These are phyloP conservation scores for Acrobasis repandana DNA, from an alignment of 2,888 invertebrate species.

Conservation along the genomic window DNA sequence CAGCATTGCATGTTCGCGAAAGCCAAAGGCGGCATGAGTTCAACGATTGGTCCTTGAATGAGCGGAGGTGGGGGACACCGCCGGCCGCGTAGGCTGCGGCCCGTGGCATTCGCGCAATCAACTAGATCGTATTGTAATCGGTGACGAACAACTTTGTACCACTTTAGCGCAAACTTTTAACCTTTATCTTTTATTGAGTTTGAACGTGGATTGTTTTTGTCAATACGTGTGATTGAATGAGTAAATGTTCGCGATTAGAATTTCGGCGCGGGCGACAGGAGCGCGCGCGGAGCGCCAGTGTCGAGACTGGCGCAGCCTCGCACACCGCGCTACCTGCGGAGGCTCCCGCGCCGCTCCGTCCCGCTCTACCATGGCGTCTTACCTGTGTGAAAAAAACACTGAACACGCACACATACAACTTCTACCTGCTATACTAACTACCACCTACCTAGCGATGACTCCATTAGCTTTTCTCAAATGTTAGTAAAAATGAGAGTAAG, in stretches of 20 bases:
- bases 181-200: background rate
- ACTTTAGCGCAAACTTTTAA: conserved; percentile 24
- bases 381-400: conserved; percentile 42
- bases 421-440: conserved; percentile 6
- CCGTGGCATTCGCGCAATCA: conserved; percentile 80
- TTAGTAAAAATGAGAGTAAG: background rate
- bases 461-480: conserved; percentile 1
- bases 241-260: background rate
- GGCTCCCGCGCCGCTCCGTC: conserved; percentile 61
- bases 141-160: conserved; percentile 39
- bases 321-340: conserved; percentile 56
- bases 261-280: conserved; percentile 51
- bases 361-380: conserved; percentile 60
- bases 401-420: conserved; percentile 33
- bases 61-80: conserved; percentile 73
- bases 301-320: conserved; percentile 52
- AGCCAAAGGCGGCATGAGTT: conserved; percentile 66
- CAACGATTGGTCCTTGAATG: conserved; percentile 81
- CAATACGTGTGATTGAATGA: background rate
- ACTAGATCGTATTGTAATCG: conserved; percentile 39
- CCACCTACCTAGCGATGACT: conserved; percentile 16
- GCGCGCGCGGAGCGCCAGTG: conserved; percentile 67
- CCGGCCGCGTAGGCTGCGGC: conserved; percentile 78
- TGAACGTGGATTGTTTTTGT: background rate
- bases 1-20: conserved; percentile 55